Evolutionary conservation across 2,888 invertebrate species (phyloP), one percentile per base, ranked within the genome.

Genomic region (Hymenopus coronatus): DNA sequence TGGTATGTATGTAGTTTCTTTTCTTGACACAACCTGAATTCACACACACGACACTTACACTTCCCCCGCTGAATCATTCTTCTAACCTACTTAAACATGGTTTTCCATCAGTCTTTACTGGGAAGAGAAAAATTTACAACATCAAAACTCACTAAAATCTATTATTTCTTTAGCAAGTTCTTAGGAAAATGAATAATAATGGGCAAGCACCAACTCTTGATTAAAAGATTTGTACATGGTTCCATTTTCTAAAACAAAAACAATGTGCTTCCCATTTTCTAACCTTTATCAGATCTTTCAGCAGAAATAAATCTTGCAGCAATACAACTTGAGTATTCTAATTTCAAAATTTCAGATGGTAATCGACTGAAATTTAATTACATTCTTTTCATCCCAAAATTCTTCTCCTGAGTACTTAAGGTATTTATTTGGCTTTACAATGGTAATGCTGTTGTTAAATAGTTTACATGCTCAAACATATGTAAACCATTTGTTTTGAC

Each of bases 141-240:
- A 86, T 9, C 81, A 54, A 86, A 86, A 81, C 85, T 85, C 27
- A 70, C 86, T 86, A 86, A 46, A 28, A 86, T 28, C 86, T 86
- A 86, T 81, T 86, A 9, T 81, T 30, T 70, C 54, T 86, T 70
- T 70, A 70, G 70, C 86, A 86, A 86, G 81, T 54, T 70, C 28
- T 86, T 30, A 70, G 86, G 86, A 86, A 86, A 85, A 82, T 82
- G 54, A 70, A 82, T 87, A 87, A 82, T n/a, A 82, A 87, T 7
- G 30, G 82, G 82, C 82, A 87, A 87, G 87, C 87, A 87, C 87
- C 87, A 87, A 70, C 25, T 82, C 82, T 28, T 33, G 27, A 82
- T 70, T 86, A 40, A 87, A 87, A 87, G 27, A 33, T 87, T 87
- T 87, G 87, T 87, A 87, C 87, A 87, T 82, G 30, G 25, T 30